Evolutionary conservation across 1,140 invertebrate species (phyloP).

Genomic region (Trachymyrmex cornetzi): DNA sequence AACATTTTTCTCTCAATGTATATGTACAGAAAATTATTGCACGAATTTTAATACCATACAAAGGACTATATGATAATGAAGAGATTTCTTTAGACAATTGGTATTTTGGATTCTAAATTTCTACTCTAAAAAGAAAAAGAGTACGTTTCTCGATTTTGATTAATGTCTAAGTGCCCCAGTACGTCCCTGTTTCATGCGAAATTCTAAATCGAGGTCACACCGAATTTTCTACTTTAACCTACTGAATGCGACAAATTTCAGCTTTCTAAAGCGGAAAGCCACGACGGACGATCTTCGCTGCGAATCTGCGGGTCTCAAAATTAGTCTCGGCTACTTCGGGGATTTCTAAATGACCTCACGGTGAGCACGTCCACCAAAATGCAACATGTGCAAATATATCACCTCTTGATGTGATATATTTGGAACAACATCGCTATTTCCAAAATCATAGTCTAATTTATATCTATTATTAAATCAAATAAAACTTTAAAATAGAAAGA

Average conservation of each 20-base stretch:
- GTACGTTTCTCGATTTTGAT: conserved; percentile 39
- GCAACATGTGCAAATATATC: conserved; percentile 27
- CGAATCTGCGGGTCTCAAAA: conserved; percentile 64
- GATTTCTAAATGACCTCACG: conserved; percentile 1
- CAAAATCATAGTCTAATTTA: background rate
- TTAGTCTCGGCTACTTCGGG: conserved; percentile 45
- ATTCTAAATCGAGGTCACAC: conserved; percentile 86
- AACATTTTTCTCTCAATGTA: no score
- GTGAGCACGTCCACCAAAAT: background rate
- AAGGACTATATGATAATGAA: background rate
- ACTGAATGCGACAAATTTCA: conserved; percentile 86
- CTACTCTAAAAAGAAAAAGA: background rate
- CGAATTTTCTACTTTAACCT: conserved; percentile 87
- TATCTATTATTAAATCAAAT: background rate
- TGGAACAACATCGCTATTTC: background rate
- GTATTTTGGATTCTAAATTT: conserved; percentile 8
- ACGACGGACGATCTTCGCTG: conserved; percentile 63
- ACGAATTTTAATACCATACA: background rate
- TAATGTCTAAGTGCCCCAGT: conserved; percentile 80
- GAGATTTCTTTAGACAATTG: background rate
- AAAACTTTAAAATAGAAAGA: background rate
- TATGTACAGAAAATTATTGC: background rate
- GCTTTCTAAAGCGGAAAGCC: conserved; percentile 85
- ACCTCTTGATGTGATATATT: background rate
- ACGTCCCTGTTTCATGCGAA: conserved; percentile 76